Conservation (phyloP, 2,888 invertebrate genomes). For the Drosophila aldrichi region DNA sequence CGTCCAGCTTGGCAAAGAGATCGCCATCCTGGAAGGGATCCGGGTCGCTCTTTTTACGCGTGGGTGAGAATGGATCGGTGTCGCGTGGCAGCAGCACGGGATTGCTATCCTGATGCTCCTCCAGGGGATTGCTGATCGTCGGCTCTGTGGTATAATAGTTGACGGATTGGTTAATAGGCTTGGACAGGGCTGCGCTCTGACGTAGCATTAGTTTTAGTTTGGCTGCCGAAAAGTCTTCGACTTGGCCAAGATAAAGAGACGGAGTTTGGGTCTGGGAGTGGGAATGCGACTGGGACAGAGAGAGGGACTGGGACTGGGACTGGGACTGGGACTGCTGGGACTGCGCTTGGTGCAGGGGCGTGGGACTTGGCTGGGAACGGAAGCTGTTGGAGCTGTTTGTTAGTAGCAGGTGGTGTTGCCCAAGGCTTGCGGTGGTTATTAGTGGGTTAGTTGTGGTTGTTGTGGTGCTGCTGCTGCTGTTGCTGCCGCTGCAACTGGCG, state of each 20-base stretch:
- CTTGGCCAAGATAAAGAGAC: conserved; percentile 27
- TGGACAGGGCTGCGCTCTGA: conserved; percentile 44
- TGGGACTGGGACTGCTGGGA: conserved; percentile 14
- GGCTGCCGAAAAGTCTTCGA: conserved; percentile 65
- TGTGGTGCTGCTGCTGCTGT: conserved; percentile 36
- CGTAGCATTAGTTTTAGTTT: conserved; percentile 70
- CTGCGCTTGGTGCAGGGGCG: conserved; percentile 14
- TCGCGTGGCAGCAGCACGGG: conserved; percentile 85
- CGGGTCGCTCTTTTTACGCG: conserved; percentile 87
- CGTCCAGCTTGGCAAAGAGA: conserved; percentile 84
- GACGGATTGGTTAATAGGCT: conserved; percentile 73
- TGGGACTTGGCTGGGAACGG: conserved; percentile 47
- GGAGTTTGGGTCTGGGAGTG: conserved; percentile 31
- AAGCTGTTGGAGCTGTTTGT: conserved; percentile 37
- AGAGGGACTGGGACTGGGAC: conserved; percentile 21
- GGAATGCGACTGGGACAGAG: conserved; percentile 10
- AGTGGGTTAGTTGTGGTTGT: conserved; percentile 61
- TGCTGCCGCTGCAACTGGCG: conserved; percentile 47
- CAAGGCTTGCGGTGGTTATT: conserved; percentile 64
- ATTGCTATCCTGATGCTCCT: conserved; percentile 70
- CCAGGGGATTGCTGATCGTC: conserved; percentile 30
- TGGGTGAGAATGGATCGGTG: conserved; percentile 85
- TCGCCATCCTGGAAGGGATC: conserved; percentile 90
- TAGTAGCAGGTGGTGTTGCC: conserved; percentile 42
- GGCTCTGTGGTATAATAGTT: conserved; percentile 81